These are phyloP conservation scores for Pygoscelis antarcticus DNA, from an alignment of 2,113 vertebrate genomes.

Conservation along the genomic window DNA sequence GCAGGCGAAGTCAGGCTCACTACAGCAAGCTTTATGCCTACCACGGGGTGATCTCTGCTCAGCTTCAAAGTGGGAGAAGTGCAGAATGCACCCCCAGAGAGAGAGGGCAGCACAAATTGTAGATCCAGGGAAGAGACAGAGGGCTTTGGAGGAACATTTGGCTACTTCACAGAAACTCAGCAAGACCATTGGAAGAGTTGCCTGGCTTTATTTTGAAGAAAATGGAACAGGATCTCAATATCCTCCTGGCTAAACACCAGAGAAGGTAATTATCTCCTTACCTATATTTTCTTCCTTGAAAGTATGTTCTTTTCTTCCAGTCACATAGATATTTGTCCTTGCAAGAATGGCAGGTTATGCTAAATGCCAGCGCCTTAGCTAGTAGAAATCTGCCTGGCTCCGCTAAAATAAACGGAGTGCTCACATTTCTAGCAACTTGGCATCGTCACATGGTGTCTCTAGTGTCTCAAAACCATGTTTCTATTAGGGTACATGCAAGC, in stretches of 20 bases:
- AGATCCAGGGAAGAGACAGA: not conserved
- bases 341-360: not conserved
- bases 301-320: not conserved
- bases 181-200: not conserved
- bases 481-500: not conserved
- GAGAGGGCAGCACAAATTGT: not conserved
- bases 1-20: not conserved
- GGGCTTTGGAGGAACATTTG: not conserved
- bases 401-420: not conserved
- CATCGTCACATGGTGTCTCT: not conserved
- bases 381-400: not conserved
- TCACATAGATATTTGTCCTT: not conserved
- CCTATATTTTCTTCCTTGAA: not conserved
- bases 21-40: not conserved
- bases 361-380: not conserved
- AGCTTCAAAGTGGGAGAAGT: not conserved
- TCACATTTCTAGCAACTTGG: not conserved
- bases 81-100: not conserved
- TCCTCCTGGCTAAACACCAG: not conserved
- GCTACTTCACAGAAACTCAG: not conserved
- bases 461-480: not conserved
- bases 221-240: not conserved
- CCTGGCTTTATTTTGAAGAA: not conserved
- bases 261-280: not conserved
- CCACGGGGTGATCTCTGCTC: not conserved